Evolutionary conservation across 2,888 invertebrate species (phyloP).

Genomic region (Laothoe populi): DNA sequence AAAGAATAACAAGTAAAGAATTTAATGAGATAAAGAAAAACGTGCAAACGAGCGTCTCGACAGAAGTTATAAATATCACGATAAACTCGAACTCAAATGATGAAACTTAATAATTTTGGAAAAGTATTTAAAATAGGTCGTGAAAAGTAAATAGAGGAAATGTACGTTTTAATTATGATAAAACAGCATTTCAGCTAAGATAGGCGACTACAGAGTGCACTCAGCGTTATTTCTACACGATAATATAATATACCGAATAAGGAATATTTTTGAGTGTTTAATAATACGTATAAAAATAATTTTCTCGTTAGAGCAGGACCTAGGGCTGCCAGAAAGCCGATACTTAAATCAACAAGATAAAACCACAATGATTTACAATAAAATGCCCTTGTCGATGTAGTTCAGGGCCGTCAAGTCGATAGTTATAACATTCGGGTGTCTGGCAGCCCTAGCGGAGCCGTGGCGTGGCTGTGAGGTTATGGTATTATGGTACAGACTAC

Average conservation of each 20-base stretch:
- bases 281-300: conserved; percentile 22
- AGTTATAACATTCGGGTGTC: not conserved
- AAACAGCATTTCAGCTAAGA: conserved; percentile 21
- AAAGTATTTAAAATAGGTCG: conserved; percentile 6
- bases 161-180: conserved; percentile 10
- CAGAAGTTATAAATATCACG: conserved; percentile 17
- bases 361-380: not conserved
- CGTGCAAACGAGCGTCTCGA: conserved; percentile 11
- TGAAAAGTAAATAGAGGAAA: conserved; percentile 2
- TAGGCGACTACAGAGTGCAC: conserved; percentile 21
- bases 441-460: conserved; percentile 5
- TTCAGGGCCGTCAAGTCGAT: not conserved
- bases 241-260: conserved; percentile 16
- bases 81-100: not conserved
- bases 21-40: conserved; percentile 9
- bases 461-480: not conserved
- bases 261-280: conserved; percentile 25
- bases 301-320: conserved; percentile 14
- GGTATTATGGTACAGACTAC: not conserved
- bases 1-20: conserved; percentile 16
- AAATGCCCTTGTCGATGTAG: not conserved
- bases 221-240: conserved; percentile 21
- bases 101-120: conserved; percentile 9
- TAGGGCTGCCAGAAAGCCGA: conserved; percentile 11
- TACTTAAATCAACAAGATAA: not conserved